Conservation (phyloP, 2,113 vertebrate species). For the Anthoscopus minutus region DNA sequence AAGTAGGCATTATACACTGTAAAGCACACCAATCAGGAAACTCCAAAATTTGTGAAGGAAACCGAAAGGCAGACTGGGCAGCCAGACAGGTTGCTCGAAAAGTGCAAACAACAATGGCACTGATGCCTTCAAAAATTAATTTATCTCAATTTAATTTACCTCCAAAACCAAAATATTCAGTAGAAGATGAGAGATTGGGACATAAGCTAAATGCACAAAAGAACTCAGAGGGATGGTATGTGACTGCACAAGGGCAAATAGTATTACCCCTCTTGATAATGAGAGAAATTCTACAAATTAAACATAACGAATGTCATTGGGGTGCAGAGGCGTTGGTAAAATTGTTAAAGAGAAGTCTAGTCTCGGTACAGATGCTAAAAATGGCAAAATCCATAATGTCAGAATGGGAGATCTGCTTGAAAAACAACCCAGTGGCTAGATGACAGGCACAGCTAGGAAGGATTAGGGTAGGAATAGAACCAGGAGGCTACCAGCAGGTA, state of each 20-base stretch:
- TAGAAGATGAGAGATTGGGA: background rate
- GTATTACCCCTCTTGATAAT: background rate
- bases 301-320: background rate
- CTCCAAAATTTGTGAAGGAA: background rate
- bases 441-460: background rate
- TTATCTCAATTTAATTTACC: background rate
- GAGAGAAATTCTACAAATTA: background rate
- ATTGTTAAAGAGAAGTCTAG: background rate
- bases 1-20: no score
- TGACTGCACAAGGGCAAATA: background rate
- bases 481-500: background rate
- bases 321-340: background rate
- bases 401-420: background rate
- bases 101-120: background rate
- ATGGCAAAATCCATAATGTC: background rate
- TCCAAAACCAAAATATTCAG: background rate
- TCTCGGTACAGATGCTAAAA: background rate
- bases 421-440: background rate
- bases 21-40: background rate
- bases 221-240: background rate
- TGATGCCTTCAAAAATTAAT: background rate
- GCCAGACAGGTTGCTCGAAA: background rate
- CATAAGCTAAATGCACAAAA: background rate
- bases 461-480: background rate
- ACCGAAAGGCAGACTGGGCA: background rate